phyloP scores from a whole-genome alignment of 2,888 invertebrate species.

The Odiellus spinosus region DNA sequence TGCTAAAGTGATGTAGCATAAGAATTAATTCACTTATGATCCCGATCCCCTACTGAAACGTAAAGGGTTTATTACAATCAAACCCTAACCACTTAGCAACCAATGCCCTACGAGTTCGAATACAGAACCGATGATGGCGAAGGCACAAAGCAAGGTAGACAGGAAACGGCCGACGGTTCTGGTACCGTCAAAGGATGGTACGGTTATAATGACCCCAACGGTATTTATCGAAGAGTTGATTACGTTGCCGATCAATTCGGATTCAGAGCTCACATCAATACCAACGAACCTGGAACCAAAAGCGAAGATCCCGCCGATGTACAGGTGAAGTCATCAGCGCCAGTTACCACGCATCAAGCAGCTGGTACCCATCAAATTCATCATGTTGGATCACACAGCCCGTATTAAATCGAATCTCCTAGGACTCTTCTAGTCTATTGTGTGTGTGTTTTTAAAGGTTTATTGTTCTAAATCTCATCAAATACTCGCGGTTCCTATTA shows the following conservation, averaged over 20 bases:
- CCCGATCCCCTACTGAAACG: too few species aligned
- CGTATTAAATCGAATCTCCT: not conserved
- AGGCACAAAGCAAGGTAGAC: slow-evolving; percentile 11
- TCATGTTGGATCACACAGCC: not conserved
- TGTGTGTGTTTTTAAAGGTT: not conserved
- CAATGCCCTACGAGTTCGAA: slow-evolving; percentile 14
- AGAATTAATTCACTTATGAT: too few species aligned
- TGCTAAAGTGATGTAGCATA: too few species aligned
- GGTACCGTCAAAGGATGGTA: slow-evolving; percentile 16
- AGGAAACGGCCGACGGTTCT: slow-evolving; percentile 13
- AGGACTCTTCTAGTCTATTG: not conserved
- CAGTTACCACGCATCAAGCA: not conserved
- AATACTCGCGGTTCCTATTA: too few species aligned
- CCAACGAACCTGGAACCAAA: not conserved
- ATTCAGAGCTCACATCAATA: slow-evolving; percentile 16
- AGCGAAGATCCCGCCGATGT: not conserved
- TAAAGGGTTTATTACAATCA: too few species aligned
- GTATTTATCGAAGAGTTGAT: slow-evolving; percentile 15
- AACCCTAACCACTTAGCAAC: too few species aligned
- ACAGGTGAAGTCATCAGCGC: not conserved
- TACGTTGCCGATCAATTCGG: slow-evolving; percentile 19
- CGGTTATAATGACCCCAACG: slow-evolving; percentile 15
- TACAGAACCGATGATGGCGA: slow-evolving; percentile 15
- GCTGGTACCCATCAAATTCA: not conserved
- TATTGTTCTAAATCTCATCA: too few species aligned